Conservation (phyloP, 1,140 invertebrate species). For the Temnothorax longispinosus region DNA sequence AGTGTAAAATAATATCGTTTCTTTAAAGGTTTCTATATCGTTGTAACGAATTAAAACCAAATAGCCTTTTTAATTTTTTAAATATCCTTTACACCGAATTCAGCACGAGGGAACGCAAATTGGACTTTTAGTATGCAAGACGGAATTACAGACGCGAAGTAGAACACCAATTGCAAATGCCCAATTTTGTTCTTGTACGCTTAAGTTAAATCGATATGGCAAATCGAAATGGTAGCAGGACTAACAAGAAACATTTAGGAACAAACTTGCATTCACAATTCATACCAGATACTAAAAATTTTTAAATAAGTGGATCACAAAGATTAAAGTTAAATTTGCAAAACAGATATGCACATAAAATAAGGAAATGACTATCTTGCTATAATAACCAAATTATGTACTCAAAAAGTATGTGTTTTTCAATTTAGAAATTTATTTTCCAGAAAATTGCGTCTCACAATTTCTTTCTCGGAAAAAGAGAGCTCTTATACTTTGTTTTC, state of each 20-base stretch:
- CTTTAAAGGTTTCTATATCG: not conserved
- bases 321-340: conserved; percentile 22
- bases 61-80: not conserved
- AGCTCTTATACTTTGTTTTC: not conserved
- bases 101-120: conserved; percentile 5
- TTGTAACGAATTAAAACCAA: conserved; percentile 22
- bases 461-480: not conserved
- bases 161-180: conserved; percentile 19
- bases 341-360: not conserved
- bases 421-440: conserved; percentile 12
- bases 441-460: not conserved
- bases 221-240: not conserved
- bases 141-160: conserved; percentile 23
- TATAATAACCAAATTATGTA: not conserved
- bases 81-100: not conserved
- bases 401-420: conserved; percentile 5
- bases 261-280: not conserved
- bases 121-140: conserved; percentile 11
- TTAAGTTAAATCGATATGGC: conserved; percentile 3
- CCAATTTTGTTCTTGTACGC: conserved; percentile 37
- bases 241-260: not conserved
- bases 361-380: not conserved
- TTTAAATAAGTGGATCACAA: not conserved
- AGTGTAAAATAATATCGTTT: not conserved
- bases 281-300: not conserved